A percentile compares a stretch with the other conserved stretches of the same genome.
phyloP scores from a whole-genome alignment of 2,888 invertebrate species.

The Lepidocyrtoides sp. region DNA sequence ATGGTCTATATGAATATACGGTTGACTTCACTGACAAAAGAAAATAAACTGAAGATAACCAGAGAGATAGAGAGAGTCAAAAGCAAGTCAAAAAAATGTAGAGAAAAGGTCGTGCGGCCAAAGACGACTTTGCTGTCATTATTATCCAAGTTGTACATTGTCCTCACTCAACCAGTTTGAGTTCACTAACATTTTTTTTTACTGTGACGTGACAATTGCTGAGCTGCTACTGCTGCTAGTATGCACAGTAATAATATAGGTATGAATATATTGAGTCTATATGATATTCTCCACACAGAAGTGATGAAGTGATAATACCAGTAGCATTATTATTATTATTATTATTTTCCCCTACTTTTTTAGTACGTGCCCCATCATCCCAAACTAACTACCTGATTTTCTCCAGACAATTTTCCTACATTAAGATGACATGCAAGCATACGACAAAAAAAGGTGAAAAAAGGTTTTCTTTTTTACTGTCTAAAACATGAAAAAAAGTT shows the following conservation, averaged over 20 bases:
- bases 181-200: not conserved
- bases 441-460: not conserved
- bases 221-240: not conserved
- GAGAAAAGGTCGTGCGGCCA: constrained; percentile 40
- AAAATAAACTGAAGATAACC: not conserved
- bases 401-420: constrained; percentile 18
- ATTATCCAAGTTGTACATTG: not conserved
- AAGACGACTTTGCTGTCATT: not conserved
- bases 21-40: not conserved
- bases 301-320: not conserved
- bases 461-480: constrained; percentile 5
- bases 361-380: not conserved
- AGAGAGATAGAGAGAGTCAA: too few relatives aligned
- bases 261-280: too few relatives aligned
- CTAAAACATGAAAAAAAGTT: not conserved
- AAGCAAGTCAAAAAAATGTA: too few relatives aligned
- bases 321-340: too few relatives aligned
- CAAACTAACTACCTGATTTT: constrained; percentile 6
- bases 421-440: not conserved
- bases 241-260: too few relatives aligned
- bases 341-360: not conserved
- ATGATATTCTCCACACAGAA: not conserved
- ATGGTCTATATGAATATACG: too few relatives aligned
- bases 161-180: not conserved
- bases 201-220: too few relatives aligned